phyloP scores from a whole-genome alignment of 2,888 invertebrate species.

The Pemphredon lugubris region DNA sequence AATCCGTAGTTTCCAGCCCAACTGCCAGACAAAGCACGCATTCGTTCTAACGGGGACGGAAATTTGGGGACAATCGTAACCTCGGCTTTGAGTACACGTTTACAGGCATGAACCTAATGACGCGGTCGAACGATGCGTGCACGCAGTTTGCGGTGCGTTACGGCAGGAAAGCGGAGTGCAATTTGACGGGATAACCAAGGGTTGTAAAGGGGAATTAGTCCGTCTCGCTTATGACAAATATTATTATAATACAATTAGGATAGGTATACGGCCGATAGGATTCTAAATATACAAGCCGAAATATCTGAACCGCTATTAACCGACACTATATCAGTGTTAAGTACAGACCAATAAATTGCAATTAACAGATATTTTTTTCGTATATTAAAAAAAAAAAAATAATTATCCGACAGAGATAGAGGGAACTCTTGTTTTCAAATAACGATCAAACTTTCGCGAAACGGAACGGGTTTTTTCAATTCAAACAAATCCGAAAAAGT shows the following conservation, averaged over 20 bases:
- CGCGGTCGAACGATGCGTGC: constrained; percentile 19
- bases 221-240: neutral
- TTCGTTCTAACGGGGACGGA: neutral
- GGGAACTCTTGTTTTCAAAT: too few species aligned
- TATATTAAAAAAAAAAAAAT: too few species aligned
- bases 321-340: too few species aligned
- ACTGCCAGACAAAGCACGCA: neutral
- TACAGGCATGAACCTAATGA: constrained; percentile 13
- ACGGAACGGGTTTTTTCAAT: too few species aligned
- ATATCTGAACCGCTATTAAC: too few species aligned
- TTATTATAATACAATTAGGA: neutral
- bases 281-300: neutral
- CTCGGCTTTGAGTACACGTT: neutral
- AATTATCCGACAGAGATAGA: too few species aligned
- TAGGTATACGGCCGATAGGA: neutral
- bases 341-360: too few species aligned
- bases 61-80: constrained; percentile 1
- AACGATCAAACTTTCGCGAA: too few species aligned
- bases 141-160: constrained; percentile 23
- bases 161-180: neutral
- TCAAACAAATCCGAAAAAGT: too few species aligned
- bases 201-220: constrained; percentile 2
- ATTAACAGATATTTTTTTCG: too few species aligned
- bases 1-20: neutral
- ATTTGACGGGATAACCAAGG: constrained; percentile 3